Evolutionary conservation across 2,797 vertebrate species (phyloP).

Genomic region (Margarornis squamiger): DNA sequence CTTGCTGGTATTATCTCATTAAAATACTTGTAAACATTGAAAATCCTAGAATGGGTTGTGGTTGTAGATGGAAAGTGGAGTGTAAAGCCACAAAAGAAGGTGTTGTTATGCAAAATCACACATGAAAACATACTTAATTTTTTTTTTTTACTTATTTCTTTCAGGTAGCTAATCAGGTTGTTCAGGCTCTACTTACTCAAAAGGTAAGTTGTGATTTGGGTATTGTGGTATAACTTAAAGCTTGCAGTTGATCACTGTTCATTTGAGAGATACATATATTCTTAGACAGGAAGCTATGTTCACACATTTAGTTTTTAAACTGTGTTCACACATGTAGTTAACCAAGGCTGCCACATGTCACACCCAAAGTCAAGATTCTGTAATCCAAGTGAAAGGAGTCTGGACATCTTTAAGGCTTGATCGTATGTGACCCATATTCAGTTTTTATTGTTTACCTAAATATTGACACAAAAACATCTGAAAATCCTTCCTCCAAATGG

Average conservation of each 20-base stretch:
- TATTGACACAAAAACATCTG: neutral
- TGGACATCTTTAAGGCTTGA: neutral
- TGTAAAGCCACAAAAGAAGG: neutral
- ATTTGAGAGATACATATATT: neutral
- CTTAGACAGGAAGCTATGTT: neutral
- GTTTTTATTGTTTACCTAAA: neutral
- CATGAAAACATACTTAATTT: neutral
- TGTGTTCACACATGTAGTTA: neutral
- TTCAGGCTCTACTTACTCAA: conserved; percentile 92
- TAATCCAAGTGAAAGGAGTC: neutral
- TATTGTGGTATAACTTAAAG: neutral
- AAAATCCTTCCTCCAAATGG: neutral
- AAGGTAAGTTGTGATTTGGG: conserved; percentile 81
- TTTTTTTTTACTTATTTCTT: conserved; percentile 39
- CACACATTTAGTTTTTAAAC: neutral
- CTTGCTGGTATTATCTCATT: neutral
- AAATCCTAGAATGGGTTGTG: neutral
- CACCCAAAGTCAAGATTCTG: neutral
- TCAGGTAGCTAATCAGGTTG: conserved; percentile 94
- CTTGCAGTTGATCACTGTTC: neutral
- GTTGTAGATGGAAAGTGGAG: neutral
- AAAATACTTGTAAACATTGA: neutral
- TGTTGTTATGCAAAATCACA: neutral
- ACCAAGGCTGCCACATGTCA: neutral
- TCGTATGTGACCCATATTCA: neutral